These are phyloP conservation scores for Talpa occidentalis DNA, from an alignment of 2,113 vertebrate species.

Conservation along the genomic window DNA sequence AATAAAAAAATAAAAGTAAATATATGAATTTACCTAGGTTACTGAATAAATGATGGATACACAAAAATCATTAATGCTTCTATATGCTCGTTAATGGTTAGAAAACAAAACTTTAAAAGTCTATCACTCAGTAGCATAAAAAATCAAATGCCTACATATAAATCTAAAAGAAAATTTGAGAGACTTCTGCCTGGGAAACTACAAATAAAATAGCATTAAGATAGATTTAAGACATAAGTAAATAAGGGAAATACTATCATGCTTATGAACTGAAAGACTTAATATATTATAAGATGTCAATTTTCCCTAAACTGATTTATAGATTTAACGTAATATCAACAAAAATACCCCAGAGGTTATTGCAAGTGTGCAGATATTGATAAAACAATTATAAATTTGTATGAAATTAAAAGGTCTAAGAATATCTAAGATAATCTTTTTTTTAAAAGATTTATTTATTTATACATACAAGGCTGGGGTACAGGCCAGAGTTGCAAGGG, in stretches of 20 bases:
- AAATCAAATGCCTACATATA: background rate
- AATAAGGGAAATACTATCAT: background rate
- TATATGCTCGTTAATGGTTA: background rate
- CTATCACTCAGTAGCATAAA: background rate
- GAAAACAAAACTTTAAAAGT: background rate
- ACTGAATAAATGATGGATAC: background rate
- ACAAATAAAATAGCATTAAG: background rate
- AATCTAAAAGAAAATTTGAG: background rate
- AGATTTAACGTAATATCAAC: background rate
- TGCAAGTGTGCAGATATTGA: background rate
- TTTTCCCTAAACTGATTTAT: constrained; percentile 2
- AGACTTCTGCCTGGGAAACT: background rate
- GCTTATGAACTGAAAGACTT: background rate
- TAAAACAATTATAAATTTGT: background rate
- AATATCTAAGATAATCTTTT: background rate
- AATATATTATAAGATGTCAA: background rate
- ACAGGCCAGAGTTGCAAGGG: too few relatives aligned
- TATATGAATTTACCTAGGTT: background rate
- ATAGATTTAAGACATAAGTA: background rate
- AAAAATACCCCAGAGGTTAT: background rate
- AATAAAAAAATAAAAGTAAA: too few relatives aligned
- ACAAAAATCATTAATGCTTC: background rate
- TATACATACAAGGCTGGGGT: too few relatives aligned
- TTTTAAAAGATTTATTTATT: too few relatives aligned
- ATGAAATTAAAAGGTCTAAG: background rate